Percentiles rank a stretch among this genome's conserved stretches.
These are phyloP conservation scores for Acanthaster planci DNA, from an alignment of 35 echinoderm and acorn worm genomes.

Conservation along the genomic window DNA sequence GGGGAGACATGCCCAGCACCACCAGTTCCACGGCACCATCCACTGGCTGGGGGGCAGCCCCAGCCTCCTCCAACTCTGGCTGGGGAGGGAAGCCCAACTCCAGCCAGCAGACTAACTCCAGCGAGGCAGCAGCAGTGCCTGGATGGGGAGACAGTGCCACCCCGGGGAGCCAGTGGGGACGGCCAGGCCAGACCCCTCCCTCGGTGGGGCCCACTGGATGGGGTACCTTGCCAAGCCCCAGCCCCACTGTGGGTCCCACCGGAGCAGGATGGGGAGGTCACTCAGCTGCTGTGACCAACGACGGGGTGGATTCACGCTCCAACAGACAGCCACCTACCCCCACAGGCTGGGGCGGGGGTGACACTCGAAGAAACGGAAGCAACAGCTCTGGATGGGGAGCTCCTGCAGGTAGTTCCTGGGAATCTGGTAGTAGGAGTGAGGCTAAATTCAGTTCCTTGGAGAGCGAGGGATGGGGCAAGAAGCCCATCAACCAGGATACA, in stretches of 20 bases:
- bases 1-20: slow-evolving; percentile 14
- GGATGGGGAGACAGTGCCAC: slow-evolving; percentile 7
- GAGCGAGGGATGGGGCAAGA: slow-evolving; percentile 68
- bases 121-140: not conserved
- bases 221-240: slow-evolving; percentile 29
- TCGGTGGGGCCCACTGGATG: slow-evolving; percentile 7
- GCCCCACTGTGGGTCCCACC: not conserved
- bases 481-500: slow-evolving; percentile 63
- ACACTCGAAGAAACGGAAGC: not conserved
- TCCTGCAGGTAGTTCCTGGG: slow-evolving; percentile 10
- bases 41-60: not conserved
- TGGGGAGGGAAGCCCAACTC: slow-evolving; percentile 18
- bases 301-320: not conserved
- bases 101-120: slow-evolving; percentile 4
- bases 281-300: not conserved
- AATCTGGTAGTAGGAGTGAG: slow-evolving; percentile 13
- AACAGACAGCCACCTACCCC: not conserved
- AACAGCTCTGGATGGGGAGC: slow-evolving; percentile 31
- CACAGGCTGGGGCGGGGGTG: slow-evolving; percentile 1
- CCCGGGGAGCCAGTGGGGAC: slow-evolving; percentile 1
- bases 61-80: slow-evolving; percentile 11
- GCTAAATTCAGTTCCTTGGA: not conserved
- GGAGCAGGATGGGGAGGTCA: not conserved
- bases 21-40: not conserved
- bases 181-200: not conserved